phyloP scores from a whole-genome alignment of 2,797 vertebrate species.

The Galaxias olidus region DNA sequence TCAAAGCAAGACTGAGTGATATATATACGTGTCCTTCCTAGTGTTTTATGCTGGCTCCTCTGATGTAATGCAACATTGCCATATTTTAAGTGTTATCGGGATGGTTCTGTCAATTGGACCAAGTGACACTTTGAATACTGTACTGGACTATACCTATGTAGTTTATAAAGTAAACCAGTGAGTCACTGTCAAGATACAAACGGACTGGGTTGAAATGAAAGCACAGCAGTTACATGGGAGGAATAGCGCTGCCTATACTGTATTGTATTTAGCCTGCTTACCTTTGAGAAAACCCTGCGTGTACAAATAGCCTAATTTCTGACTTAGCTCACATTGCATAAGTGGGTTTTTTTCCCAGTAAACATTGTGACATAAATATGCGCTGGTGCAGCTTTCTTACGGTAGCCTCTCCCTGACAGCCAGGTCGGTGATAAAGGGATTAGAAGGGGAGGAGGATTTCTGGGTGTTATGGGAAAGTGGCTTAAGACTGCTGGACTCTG shows the following conservation, averaged over 20 bases:
- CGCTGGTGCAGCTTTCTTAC: background rate
- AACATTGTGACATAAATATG: background rate
- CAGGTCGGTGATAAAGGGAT: conserved; percentile 17
- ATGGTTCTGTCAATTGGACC: no score
- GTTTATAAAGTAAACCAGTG: no score
- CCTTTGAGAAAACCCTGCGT: background rate
- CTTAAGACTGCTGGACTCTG: background rate
- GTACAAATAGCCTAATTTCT: background rate
- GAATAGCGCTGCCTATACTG: background rate
- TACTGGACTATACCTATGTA: no score
- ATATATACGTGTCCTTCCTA: no score
- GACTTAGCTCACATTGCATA: background rate
- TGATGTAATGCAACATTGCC: no score
- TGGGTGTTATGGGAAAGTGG: conserved; percentile 11
- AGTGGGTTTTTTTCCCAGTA: background rate
- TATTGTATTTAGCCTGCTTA: background rate
- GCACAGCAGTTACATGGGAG: no score
- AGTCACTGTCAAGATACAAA: no score
- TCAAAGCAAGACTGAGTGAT: no score
- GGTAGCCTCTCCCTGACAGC: conserved; percentile 5
- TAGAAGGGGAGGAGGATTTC: conserved; percentile 9
- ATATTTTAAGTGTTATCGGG: no score
- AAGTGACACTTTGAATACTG: no score
- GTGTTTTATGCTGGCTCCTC: no score
- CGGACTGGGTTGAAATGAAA: no score